A percentile compares a stretch with the other conserved stretches of the same genome.
Evolutionary conservation across 1,140 invertebrate species (phyloP).

Genomic region (Aphelenchoides besseyi): DNA sequence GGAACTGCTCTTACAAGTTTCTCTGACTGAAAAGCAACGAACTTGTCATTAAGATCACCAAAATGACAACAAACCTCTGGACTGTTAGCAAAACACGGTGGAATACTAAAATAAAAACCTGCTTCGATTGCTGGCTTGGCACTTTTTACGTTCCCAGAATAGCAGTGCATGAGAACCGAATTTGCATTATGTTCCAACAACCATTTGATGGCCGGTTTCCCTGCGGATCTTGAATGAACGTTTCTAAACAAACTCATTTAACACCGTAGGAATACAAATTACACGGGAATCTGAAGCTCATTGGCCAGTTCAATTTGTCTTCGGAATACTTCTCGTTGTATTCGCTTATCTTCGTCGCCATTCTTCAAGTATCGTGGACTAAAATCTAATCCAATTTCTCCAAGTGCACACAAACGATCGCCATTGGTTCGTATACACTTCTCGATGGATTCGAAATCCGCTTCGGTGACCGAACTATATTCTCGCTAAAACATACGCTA

Average conservation of each 20-base stretch:
- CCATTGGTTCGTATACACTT: slow-evolving; percentile 24
- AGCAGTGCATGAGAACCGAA: slow-evolving; percentile 64
- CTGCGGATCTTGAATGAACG: slow-evolving; percentile 65
- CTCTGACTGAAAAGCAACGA: slow-evolving; percentile 32
- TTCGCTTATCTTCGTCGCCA: slow-evolving; percentile 54
- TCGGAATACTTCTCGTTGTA: slow-evolving; percentile 58
- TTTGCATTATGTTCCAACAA: slow-evolving; percentile 62
- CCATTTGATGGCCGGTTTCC: slow-evolving; percentile 62
- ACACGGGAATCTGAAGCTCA: slow-evolving; percentile 39
- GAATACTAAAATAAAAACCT: slow-evolving; percentile 64
- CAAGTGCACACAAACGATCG: slow-evolving; percentile 26
- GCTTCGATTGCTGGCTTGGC: slow-evolving; percentile 62
- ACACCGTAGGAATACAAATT: slow-evolving; percentile 5
- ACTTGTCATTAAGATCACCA: not conserved
- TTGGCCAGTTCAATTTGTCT: slow-evolving; percentile 51
- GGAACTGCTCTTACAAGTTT: slow-evolving; percentile 31
- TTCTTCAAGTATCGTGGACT: slow-evolving; percentile 55
- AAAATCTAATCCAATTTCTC: slow-evolving; percentile 62
- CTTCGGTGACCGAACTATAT: slow-evolving; percentile 19
- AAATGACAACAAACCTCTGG: slow-evolving; percentile 26
- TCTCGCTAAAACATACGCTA: slow-evolving; percentile 26
- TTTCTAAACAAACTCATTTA: slow-evolving; percentile 59
- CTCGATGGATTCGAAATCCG: slow-evolving; percentile 22
- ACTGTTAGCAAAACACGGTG: slow-evolving; percentile 57
- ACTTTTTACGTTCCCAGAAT: slow-evolving; percentile 63